Percentiles rank a stretch among this genome's conserved stretches.
Conservation (phyloP, 2,888 invertebrate genomes). For the Agrochola lychnidis region DNA sequence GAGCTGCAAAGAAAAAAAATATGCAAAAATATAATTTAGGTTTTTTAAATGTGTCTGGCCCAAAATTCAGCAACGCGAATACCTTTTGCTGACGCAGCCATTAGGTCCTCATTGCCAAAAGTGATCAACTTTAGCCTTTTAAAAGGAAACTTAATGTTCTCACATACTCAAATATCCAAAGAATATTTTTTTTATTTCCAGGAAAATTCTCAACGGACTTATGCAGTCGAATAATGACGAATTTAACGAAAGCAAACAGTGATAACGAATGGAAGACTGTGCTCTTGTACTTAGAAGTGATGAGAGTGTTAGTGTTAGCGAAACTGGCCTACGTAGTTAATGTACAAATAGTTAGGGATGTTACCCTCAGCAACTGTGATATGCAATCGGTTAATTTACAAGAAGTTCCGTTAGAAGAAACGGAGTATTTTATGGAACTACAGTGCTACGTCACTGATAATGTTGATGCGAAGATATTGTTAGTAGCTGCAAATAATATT, state of each 20-base stretch:
- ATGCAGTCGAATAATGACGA: slow-evolving; percentile 79
- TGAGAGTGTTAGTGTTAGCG: slow-evolving; percentile 82
- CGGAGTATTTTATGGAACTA: slow-evolving; percentile 87
- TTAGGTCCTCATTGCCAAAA: not conserved
- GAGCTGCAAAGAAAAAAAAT: too few species aligned
- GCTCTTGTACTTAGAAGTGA: slow-evolving; percentile 82
- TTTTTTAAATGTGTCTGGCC: too few species aligned
- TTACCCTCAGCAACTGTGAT: slow-evolving; percentile 83
- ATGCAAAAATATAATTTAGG: too few species aligned
- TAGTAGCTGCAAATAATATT: slow-evolving; percentile 92
- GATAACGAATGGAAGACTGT: slow-evolving; percentile 84
- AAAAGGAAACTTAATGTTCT: not conserved
- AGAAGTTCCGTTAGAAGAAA: slow-evolving; percentile 82
- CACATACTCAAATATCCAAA: not conserved
- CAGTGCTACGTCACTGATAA: slow-evolving; percentile 91
- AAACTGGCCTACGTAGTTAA: slow-evolving; percentile 85
- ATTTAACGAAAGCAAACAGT: slow-evolving; percentile 79
- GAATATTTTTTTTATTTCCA: slow-evolving; percentile 69
- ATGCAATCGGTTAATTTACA: slow-evolving; percentile 81
- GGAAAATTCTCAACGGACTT: slow-evolving; percentile 86
- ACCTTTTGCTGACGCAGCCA: not conserved
- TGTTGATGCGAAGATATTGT: slow-evolving; percentile 89
- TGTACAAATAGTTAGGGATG: slow-evolving; percentile 87
- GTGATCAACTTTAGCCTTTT: too few species aligned
- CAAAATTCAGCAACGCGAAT: too few species aligned